phyloP scores from a whole-genome alignment of 2,797 vertebrate species.

The Antennarius maculatus region DNA sequence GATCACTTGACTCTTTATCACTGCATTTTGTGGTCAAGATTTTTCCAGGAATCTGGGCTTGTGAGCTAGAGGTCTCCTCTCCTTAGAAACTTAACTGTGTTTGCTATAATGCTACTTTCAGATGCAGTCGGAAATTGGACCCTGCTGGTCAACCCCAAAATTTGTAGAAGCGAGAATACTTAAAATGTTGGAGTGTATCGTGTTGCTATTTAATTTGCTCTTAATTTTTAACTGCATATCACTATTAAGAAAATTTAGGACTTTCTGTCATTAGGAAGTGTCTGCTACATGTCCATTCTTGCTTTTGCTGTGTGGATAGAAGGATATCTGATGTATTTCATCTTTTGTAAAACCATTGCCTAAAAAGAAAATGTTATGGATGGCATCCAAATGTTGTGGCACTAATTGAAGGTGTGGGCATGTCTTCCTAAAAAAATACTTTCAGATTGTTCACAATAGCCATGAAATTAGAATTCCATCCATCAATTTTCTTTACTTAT shows the following conservation, averaged over 20 bases:
- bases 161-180: background rate
- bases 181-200: background rate
- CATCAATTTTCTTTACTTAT: too few relatives aligned
- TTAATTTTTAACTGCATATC: background rate
- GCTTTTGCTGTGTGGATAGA: background rate
- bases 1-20: constrained; percentile 25
- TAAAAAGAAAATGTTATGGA: background rate
- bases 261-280: background rate
- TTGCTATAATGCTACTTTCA: constrained; percentile 48
- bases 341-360: background rate
- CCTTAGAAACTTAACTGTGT: constrained; percentile 28
- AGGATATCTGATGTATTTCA: too few relatives aligned
- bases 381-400: background rate
- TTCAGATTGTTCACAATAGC: too few relatives aligned
- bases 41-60: constrained; percentile 21
- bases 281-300: background rate
- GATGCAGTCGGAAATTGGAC: background rate
- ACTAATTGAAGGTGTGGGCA: background rate
- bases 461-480: too few relatives aligned
- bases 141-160: background rate
- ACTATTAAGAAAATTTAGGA: background rate
- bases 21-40: constrained; percentile 9
- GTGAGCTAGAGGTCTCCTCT: constrained; percentile 31
- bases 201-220: background rate
- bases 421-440: background rate